Evolutionary conservation across 2,113 vertebrate species (phyloP), one percentile per base, ranked within the genome.

Genomic region (Sander vitreus): DNA sequence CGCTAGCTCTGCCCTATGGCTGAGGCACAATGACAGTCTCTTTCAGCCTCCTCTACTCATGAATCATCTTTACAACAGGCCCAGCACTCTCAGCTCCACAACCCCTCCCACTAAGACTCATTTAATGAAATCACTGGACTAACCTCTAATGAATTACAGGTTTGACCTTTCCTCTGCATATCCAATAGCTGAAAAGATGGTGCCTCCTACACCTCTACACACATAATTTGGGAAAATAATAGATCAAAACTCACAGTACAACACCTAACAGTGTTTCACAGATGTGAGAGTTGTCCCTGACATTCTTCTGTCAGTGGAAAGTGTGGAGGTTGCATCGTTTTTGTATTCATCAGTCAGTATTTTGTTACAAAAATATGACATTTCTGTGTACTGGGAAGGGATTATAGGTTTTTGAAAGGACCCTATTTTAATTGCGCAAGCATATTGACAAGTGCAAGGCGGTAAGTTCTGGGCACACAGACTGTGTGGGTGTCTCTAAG

Each of bases 81-180:
- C 9, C 23, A 18, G 6, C 27, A 39, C 70, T 67, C 30, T 64
- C 62, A 19, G 30, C 67, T 55, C 8, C 36, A 27, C 39, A 54
- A 50, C 51, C 53, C 66, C 25, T 45, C 71, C 71, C 18, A 53
- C 53, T 30, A n/a, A 65, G 10, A 65, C 21, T 62, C 1, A 2
- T 71, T 45, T 5, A n/a, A 63, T 55, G 11, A 73, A 76, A 73
- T 54, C n/a, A 27, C 27, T 36, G 6, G 10, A 14, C 21, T 30
- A 27, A 87, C 62, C 77, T 80, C 30, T 33, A 15, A 69, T 64
- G 36, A 76, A 68, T 30, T 80, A 55, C 53, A 58, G 62, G 13
- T 60, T 65, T 85, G 73, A 85, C 66, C 85, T 75, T 58, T 18
- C 45, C 47, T 57, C 47, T 63, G 33, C 27, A 53, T 66, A 13